Evolutionary conservation across 2,113 vertebrate species (phyloP).

Genomic region (Jacana jacana): DNA sequence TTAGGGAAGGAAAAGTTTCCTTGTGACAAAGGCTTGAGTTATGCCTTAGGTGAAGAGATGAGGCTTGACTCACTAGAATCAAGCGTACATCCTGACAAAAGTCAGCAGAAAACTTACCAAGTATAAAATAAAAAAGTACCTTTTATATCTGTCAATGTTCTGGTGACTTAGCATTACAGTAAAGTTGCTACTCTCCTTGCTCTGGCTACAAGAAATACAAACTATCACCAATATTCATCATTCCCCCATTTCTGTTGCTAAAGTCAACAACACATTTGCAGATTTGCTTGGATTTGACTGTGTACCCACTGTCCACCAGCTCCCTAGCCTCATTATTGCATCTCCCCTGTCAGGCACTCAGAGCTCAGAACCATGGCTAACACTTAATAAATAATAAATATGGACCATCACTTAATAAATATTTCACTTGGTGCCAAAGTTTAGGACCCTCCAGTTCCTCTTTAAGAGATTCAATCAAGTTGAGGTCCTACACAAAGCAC

Average conservation of each 20-base stretch:
- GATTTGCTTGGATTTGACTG: neutral
- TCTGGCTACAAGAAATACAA: neutral
- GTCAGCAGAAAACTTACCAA: neutral
- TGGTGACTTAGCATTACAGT: neutral
- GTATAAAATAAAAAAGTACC: neutral
- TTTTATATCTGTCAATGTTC: neutral
- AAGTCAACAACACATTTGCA: neutral
- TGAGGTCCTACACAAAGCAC: neutral
- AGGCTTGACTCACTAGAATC: neutral
- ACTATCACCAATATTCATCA: neutral
- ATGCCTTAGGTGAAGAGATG: neutral
- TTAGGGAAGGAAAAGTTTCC: neutral
- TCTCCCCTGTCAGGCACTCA: accelerated
- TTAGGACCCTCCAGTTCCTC: neutral
- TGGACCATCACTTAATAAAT: accelerated
- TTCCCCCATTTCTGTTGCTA: neutral
- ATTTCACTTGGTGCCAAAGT: neutral
- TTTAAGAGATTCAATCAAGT: too few species aligned
- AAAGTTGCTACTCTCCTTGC: neutral
- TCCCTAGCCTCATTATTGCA: neutral
- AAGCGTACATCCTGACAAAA: neutral
- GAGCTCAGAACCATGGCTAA: neutral
- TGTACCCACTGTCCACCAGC: neutral
- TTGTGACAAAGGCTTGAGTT: neutral
- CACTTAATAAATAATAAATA: too few species aligned